Evolutionary conservation across 2,113 vertebrate species (phyloP), one percentile per base, ranked within the genome.

Genomic region (Semnornis frantzii): DNA sequence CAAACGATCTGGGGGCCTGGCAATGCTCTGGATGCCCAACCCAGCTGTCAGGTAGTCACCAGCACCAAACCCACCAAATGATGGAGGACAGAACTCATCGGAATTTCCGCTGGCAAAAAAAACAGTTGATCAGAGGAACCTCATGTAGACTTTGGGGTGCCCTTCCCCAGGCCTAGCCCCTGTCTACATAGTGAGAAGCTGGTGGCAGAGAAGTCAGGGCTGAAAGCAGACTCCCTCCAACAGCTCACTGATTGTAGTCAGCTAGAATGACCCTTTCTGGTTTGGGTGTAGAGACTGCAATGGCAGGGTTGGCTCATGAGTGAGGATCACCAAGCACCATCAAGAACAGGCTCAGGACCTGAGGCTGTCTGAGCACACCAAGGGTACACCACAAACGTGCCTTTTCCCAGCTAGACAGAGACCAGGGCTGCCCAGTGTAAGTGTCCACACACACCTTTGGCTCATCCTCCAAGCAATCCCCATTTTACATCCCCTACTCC

Each of bases 351-450:
- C 44, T 70, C 23, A 24, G 33, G 69, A 79, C 17, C 74, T 3
- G 1, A 77, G 83, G 52, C 14, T 33, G 27, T 9, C 0, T 0
- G 52, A 81, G 60, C 21, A 64, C 31, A 55, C 46, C 52, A 58
- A 42, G 23, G 39, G 5, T 2, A 14, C 37, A n/a, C 16, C 37
- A 34, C 27, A 31, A 66, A n/a, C 3, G 5, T 14, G n/a, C 14
- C 39, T 55, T 21, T 5, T 76, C 28, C 28, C 21, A 30, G 30
- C 42, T 12, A 19, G 59, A 23, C 27, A 69, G 65, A 50, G 27
- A 30, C 7, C 0, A 0, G 27, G 4, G 15, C 46, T 64, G 59
- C 31, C 37, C 34, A 10, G 4, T 2, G 1, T 9, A 37, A 12
- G 18, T 13, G 7, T 58, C 27, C 37, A 69, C 28, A 62, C 20